Conservation (phyloP, 2,797 vertebrate species). For the Sciurus vulgaris region DNA sequence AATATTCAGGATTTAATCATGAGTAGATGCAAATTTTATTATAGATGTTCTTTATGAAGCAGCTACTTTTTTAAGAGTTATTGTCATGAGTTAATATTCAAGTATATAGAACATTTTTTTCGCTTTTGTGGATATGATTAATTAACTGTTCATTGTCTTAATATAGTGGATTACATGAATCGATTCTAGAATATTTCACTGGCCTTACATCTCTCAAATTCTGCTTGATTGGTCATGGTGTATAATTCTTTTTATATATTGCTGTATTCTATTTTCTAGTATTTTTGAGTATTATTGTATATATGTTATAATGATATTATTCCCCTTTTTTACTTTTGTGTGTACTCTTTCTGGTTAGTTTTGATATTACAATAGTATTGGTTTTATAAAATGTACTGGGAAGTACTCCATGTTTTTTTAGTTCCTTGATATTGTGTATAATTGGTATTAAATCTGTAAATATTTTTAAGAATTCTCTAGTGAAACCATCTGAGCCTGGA, state of each 20-base stretch:
- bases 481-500: background rate
- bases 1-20: background rate
- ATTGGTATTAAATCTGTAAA: background rate
- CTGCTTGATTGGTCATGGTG: background rate
- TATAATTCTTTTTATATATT: background rate
- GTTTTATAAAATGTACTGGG: background rate
- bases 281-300: background rate
- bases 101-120: background rate
- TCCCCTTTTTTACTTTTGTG: background rate
- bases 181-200: background rate
- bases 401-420: background rate
- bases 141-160: background rate
- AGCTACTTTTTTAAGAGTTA: background rate
- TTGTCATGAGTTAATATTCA: background rate
- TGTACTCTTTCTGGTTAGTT: background rate
- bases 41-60: background rate
- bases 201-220: background rate
- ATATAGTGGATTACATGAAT: background rate
- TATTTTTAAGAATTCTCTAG: background rate
- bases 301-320: background rate
- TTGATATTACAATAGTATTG: background rate
- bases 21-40: background rate
- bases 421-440: background rate
- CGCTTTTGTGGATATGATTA: background rate
- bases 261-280: background rate